A percentile compares a stretch with the other conserved stretches of the same genome.
Conservation (phyloP, 2,888 invertebrate genomes). For the Thysanoteuthis rhombus region DNA sequence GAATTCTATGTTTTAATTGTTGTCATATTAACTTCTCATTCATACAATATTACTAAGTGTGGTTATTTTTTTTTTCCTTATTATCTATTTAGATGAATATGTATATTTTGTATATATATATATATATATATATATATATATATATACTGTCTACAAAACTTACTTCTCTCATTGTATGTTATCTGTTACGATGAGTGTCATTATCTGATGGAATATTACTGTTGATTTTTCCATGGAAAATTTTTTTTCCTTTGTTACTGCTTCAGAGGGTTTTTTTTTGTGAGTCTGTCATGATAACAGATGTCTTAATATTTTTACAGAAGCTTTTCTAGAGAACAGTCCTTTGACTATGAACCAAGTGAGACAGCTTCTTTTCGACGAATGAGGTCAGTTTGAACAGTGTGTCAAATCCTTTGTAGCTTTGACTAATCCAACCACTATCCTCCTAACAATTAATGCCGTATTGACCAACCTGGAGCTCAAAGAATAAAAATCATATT, state of each 20-base stretch:
- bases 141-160: not conserved
- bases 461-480: too few relatives aligned
- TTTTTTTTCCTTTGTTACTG: not conserved
- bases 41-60: too few relatives aligned
- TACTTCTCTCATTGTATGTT: not conserved
- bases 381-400: not conserved
- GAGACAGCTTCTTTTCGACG: constrained; percentile 1
- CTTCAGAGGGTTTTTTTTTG: not conserved
- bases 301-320: constrained; percentile 16
- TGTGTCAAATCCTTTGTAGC: not conserved
- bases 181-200: not conserved
- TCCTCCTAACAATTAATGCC: not conserved
- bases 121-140: not conserved
- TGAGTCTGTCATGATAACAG: not conserved
- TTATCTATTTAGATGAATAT: too few relatives aligned
- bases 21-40: too few relatives aligned
- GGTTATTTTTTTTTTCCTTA: too few relatives aligned
- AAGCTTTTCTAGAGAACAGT: constrained; percentile 20
- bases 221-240: not conserved
- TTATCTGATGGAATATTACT: not conserved
- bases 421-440: not conserved
- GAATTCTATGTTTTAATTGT: too few relatives aligned
- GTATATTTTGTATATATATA: constrained; percentile 19
- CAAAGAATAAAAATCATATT: too few relatives aligned
- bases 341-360: not conserved